Percentiles rank a stretch among this genome's conserved stretches.
Evolutionary conservation across 1,140 invertebrate species (phyloP).

Genomic region (Aphelenchoides fujianensis): DNA sequence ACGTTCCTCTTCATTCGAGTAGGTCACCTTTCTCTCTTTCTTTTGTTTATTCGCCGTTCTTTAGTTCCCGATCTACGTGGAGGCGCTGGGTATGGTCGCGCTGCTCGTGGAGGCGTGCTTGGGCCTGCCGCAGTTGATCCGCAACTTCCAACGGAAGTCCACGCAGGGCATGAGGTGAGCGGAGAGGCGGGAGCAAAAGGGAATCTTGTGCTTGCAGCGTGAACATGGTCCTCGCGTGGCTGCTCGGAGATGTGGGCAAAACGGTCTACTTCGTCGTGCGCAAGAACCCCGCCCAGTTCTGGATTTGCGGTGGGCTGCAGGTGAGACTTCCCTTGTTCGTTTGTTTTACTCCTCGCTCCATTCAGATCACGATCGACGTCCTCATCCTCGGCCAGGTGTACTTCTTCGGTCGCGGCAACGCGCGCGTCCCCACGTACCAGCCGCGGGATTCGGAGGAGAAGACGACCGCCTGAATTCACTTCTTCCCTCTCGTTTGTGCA

Average conservation of each 20-base stretch:
- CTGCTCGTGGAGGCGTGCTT: slow-evolving; percentile 94
- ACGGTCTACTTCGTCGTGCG: slow-evolving; percentile 88
- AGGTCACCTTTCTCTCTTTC: neutral
- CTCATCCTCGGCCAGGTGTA: slow-evolving; percentile 78
- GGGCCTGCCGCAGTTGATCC: slow-evolving; percentile 84
- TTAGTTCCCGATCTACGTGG: slow-evolving; percentile 72
- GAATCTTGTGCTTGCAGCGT: slow-evolving; percentile 64
- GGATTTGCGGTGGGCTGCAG: slow-evolving; percentile 88
- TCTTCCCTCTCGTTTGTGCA: too few species aligned
- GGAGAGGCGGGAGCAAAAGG: slow-evolving; percentile 14
- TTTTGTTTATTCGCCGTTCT: slow-evolving; percentile 18
- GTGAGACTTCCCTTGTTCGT: slow-evolving; percentile 64
- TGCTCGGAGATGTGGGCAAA: slow-evolving; percentile 86
- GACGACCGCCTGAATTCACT: neutral
- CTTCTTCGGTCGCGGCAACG: slow-evolving; percentile 63
- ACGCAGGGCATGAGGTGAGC: slow-evolving; percentile 91
- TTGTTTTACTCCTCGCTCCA: slow-evolving; percentile 23
- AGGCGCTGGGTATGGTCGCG: slow-evolving; percentile 84
- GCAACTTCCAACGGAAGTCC: slow-evolving; percentile 82
- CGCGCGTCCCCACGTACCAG: slow-evolving; percentile 29
- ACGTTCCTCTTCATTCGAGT: slow-evolving; percentile 83
- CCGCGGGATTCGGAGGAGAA: neutral
- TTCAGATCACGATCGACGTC: slow-evolving; percentile 73
- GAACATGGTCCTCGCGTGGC: slow-evolving; percentile 94
- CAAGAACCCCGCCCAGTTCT: slow-evolving; percentile 87